phyloP scores from a whole-genome alignment of 2,113 vertebrate species.

The Colinus virginianus region DNA sequence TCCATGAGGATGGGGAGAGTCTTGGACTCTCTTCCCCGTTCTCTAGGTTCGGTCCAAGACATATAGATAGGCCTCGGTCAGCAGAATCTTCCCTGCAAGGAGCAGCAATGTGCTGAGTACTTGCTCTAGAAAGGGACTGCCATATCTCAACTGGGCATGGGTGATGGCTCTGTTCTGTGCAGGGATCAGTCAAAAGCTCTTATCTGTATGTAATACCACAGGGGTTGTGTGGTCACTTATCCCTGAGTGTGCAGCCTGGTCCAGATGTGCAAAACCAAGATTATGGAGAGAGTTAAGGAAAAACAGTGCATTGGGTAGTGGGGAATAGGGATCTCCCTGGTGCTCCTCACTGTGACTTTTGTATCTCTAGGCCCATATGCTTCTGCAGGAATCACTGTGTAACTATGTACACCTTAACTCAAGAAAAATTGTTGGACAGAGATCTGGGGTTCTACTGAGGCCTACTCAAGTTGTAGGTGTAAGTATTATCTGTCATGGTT shows the following conservation, averaged over 20 bases:
- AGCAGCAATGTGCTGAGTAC: background rate
- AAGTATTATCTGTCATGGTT: background rate
- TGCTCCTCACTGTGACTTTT: background rate
- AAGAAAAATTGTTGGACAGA: background rate
- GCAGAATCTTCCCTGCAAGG: background rate
- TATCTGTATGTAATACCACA: background rate
- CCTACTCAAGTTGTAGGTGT: background rate
- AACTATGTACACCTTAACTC: background rate
- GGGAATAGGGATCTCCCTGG: background rate
- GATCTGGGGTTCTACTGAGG: background rate
- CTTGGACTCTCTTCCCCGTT: background rate
- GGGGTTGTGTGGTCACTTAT: background rate
- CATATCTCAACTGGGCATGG: background rate
- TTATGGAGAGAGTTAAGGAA: background rate
- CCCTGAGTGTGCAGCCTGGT: background rate
- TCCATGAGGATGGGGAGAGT: background rate
- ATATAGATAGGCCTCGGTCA: background rate
- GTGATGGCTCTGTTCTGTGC: background rate
- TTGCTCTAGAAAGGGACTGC: background rate
- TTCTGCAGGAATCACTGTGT: background rate
- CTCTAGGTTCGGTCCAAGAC: background rate
- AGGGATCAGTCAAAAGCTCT: background rate
- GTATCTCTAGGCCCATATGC: background rate
- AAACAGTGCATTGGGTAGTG: background rate
- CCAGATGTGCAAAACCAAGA: background rate